These are phyloP conservation scores for Chauna torquata DNA, from an alignment of 2,113 vertebrate genomes.

Conservation along the genomic window DNA sequence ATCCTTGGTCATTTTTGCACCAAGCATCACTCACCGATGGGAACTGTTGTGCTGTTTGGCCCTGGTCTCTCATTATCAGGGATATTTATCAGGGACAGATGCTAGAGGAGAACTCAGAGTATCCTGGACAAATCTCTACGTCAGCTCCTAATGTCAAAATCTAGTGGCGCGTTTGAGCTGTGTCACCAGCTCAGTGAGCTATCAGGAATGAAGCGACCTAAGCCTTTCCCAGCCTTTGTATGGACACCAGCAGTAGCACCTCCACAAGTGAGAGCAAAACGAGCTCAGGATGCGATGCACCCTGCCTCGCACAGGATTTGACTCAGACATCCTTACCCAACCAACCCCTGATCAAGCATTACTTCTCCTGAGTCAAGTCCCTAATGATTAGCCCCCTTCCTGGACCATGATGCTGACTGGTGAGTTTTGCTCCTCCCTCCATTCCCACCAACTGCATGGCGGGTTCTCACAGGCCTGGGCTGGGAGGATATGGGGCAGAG, in stretches of 20 bases:
- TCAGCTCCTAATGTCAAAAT: not conserved
- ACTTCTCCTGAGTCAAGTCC: not conserved
- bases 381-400: not conserved
- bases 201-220: not conserved
- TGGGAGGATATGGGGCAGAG: not conserved
- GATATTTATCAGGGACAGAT: not conserved
- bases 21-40: not conserved
- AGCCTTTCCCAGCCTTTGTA: not conserved
- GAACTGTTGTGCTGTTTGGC: not conserved
- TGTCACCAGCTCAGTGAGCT: not conserved
- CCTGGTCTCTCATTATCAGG: not conserved
- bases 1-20: not conserved
- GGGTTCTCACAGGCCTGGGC: not conserved
- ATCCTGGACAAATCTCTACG: not conserved
- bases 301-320: not conserved
- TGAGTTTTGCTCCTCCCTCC: not conserved
- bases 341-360: not conserved
- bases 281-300: not conserved
- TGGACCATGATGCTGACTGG: not conserved
- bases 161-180: not conserved
- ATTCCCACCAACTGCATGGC: not conserved
- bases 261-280: not conserved
- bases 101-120: not conserved
- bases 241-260: accelerated
- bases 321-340: not conserved